These are phyloP conservation scores for Craterocephalus amniculus DNA, from an alignment of 2,797 vertebrate genomes.

Conservation along the genomic window DNA sequence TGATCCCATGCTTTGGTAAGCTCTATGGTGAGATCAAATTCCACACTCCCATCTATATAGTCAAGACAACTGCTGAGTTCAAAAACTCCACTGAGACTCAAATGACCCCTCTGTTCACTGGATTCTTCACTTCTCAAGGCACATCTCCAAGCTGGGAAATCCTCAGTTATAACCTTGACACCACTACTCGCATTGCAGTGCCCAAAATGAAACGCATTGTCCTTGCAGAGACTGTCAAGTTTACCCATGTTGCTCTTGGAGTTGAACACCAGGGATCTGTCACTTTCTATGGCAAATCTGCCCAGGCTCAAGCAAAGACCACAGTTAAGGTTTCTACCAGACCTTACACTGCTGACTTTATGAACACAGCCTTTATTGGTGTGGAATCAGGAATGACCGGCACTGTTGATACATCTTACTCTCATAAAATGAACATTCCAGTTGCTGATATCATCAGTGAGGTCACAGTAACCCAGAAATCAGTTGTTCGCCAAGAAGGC, in stretches of 20 bases:
- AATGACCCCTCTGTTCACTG: constrained; percentile 83
- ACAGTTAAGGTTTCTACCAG: constrained; percentile 76
- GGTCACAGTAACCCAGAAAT: constrained; percentile 77
- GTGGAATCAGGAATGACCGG: constrained; percentile 84
- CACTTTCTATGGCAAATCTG: constrained; percentile 78
- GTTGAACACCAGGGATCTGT: constrained; percentile 86
- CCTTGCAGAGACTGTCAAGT: constrained; percentile 83
- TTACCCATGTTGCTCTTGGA: constrained; percentile 80
- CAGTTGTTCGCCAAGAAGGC: constrained; percentile 76
- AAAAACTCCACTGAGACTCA: constrained; percentile 83
- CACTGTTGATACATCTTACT: constrained; percentile 84
- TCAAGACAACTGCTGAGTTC: constrained; percentile 84
- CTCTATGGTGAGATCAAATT: constrained; percentile 85
- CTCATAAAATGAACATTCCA: constrained; percentile 84
- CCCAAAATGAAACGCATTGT: constrained; percentile 74
- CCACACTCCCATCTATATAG: constrained; percentile 86
- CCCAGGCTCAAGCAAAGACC: constrained; percentile 85
- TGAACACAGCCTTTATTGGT: constrained; percentile 81
- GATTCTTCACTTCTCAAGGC: constrained; percentile 81
- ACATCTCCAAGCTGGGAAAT: constrained; percentile 79
- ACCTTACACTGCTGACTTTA: constrained; percentile 82
- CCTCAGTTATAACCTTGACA: constrained; percentile 87
- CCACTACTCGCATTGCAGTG: constrained; percentile 83
- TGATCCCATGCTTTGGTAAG: constrained; percentile 90
- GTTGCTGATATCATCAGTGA: constrained; percentile 80